A percentile compares a stretch with the other conserved stretches of the same genome.
Evolutionary conservation across 2,113 vertebrate species (phyloP).

Genomic region (Sceloporus undulatus): DNA sequence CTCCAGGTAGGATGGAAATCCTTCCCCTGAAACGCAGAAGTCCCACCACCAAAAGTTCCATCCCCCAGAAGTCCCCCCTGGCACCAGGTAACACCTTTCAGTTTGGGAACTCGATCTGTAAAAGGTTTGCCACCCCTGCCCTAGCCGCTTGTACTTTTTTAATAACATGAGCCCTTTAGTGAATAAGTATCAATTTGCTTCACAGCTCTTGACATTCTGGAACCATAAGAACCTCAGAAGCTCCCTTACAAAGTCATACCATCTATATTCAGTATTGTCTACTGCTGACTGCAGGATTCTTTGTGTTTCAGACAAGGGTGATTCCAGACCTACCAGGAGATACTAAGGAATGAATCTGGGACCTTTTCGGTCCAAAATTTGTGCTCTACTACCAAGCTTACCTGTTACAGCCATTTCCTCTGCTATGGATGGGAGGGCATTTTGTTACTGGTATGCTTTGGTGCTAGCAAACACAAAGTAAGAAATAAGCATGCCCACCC

Average conservation of each 20-base stretch:
- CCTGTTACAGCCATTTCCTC: neutral
- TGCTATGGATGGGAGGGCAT: neutral
- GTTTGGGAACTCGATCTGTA: too few species aligned
- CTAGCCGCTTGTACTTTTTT: neutral
- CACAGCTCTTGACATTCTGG: neutral
- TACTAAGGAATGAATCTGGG: neutral
- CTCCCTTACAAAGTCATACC: neutral
- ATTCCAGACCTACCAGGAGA: neutral
- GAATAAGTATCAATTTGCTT: neutral
- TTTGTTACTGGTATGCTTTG: neutral
- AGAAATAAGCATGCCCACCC: neutral
- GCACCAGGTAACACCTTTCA: too few species aligned
- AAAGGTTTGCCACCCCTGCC: neutral
- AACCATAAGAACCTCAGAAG: neutral
- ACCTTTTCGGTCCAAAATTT: neutral
- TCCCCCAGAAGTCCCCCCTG: too few species aligned
- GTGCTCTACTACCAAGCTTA: neutral
- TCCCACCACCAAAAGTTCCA: too few species aligned
- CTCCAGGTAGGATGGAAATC: too few species aligned
- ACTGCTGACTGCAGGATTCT: neutral
- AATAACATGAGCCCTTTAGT: neutral
- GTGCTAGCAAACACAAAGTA: neutral
- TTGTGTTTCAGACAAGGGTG: neutral
- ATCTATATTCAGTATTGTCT: neutral
- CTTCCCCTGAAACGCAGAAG: too few species aligned